A percentile compares a stretch with the other conserved stretches of the same genome.
Evolutionary conservation across 1,140 invertebrate genomes (phyloP).

Genomic region (Thalassaphorura encarpata): DNA sequence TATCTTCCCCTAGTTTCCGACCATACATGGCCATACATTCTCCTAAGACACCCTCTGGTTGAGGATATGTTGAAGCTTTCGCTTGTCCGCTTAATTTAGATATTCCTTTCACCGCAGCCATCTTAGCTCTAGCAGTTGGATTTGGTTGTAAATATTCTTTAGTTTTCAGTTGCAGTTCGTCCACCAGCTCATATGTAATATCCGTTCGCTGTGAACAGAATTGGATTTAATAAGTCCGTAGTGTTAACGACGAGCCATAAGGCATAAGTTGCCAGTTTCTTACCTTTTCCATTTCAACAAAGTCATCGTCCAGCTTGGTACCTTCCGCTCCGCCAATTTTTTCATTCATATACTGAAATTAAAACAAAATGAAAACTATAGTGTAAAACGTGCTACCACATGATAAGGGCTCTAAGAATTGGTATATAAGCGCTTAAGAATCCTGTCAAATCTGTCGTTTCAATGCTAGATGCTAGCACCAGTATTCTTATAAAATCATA

Average conservation of each 20-base stretch:
- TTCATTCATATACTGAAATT: constrained; percentile 95
- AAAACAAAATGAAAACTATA: constrained; percentile 31
- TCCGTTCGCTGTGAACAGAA: constrained; percentile 75
- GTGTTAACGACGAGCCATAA: no score
- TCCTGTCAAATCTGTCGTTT: neutral
- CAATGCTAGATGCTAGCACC: neutral
- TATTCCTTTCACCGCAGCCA: constrained; percentile 87
- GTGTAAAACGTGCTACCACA: neutral
- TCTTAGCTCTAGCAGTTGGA: constrained; percentile 87
- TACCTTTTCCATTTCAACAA: constrained; percentile 98
- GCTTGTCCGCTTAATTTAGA: constrained; percentile 78
- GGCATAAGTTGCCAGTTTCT: no score
- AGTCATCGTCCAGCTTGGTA: constrained; percentile 97
- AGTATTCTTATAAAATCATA: neutral
- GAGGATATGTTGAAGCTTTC: constrained; percentile 88
- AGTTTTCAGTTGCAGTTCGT: constrained; percentile 90
- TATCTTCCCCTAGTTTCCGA: constrained; percentile 89
- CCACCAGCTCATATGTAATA: constrained; percentile 86
- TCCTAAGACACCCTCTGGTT: constrained; percentile 93
- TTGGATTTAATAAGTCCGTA: no score
- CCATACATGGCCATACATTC: constrained; percentile 95
- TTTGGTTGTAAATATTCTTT: constrained; percentile 99
- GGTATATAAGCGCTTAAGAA: neutral
- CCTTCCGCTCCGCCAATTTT: constrained; percentile 99
- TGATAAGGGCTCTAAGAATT: neutral